Evolutionary conservation across 2,113 vertebrate genomes (phyloP).

Genomic region (Coreoperca whiteheadi): DNA sequence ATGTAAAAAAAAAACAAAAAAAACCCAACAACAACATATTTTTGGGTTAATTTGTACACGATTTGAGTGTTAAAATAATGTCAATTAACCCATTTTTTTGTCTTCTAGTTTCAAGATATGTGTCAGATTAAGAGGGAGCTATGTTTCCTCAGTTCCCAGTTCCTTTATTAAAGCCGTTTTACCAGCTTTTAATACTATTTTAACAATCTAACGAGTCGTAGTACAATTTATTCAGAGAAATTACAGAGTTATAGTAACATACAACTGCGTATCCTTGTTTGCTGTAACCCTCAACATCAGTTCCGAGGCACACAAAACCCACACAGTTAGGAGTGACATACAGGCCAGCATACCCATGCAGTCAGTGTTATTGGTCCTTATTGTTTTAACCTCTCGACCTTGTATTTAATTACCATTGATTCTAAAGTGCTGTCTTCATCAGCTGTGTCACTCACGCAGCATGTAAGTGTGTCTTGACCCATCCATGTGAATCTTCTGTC

Average conservation of each 20-base stretch:
- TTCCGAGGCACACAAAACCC: neutral
- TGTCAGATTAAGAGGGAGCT: neutral
- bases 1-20: too few relatives aligned
- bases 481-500: neutral
- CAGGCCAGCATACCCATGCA: neutral
- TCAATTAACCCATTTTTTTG: neutral
- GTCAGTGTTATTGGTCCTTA: slow-evolving; percentile 21
- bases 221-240: neutral
- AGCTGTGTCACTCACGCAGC: slow-evolving; percentile 22
- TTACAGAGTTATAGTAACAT: neutral
- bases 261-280: neutral
- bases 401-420: slow-evolving; percentile 56
- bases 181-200: neutral
- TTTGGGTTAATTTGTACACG: too few relatives aligned
- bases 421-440: slow-evolving; percentile 30
- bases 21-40: too few relatives aligned
- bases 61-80: neutral
- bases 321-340: neutral
- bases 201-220: neutral
- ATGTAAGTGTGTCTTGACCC: neutral
- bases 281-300: neutral
- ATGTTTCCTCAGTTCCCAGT: too few relatives aligned
- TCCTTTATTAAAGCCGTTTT: too few relatives aligned
- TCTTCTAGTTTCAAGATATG: too few relatives aligned
- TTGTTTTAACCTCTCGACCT: slow-evolving; percentile 53